Evolutionary conservation across 2,797 vertebrate genomes (phyloP).

Genomic region (Hybognathus amarus): DNA sequence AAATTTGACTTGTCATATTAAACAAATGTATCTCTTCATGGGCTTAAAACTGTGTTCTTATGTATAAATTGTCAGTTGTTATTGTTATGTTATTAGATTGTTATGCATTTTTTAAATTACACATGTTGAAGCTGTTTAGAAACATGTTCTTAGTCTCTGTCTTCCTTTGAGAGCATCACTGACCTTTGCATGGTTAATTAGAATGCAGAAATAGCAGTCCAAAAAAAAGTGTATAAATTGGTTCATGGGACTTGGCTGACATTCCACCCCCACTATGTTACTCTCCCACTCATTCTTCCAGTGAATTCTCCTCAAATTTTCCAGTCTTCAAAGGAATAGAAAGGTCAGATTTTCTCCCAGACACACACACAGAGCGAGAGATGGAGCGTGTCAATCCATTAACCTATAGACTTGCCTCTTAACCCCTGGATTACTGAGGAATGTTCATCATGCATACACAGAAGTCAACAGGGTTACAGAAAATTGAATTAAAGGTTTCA

Average conservation of each 20-base stretch:
- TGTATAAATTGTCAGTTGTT: background rate
- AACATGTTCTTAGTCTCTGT: background rate
- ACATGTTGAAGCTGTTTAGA: background rate
- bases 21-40: too few species aligned
- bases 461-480: conserved; percentile 8
- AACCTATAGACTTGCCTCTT: conserved; percentile 31
- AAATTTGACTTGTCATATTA: too few species aligned
- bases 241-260: conserved; percentile 27
- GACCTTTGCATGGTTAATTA: conserved; percentile 9
- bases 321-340: conserved; percentile 43
- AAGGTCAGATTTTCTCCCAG: conserved; percentile 29
- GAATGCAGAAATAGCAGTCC: conserved; percentile 14
- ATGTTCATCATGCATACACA: background rate
- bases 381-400: background rate
- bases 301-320: conserved; percentile 13
- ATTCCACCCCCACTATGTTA: conserved; percentile 19
- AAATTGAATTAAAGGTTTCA: background rate
- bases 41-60: too few species aligned
- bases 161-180: background rate
- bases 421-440: conserved; percentile 6
- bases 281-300: conserved; percentile 44
- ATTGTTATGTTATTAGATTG: background rate
- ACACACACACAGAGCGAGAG: background rate
- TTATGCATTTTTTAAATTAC: background rate
- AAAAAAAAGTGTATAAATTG: background rate